Conservation (phyloP, 2,888 invertebrate genomes). For the Copidosoma aretas region DNA sequence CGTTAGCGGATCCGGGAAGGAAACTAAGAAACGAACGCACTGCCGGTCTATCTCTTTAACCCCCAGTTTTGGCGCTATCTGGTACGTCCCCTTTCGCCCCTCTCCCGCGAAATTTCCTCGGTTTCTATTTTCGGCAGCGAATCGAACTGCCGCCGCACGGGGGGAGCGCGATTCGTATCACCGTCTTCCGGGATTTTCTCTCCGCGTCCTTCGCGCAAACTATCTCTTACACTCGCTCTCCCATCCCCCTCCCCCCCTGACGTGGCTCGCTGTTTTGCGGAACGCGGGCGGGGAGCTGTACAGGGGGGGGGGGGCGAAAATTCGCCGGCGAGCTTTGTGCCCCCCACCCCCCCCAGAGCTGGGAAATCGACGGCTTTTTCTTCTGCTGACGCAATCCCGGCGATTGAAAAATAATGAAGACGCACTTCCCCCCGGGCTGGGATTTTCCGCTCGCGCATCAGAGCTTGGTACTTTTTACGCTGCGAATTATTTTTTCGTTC, state of each 20-base stretch:
- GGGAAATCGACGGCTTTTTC: not conserved
- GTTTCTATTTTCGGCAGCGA: constrained; percentile 38
- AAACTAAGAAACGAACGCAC: constrained; percentile 29
- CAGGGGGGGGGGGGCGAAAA: not conserved
- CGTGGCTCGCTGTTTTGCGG: not conserved
- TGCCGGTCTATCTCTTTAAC: constrained; percentile 49
- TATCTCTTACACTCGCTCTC: constrained; percentile 3
- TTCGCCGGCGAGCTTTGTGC: not conserved
- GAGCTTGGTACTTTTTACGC: too few species aligned
- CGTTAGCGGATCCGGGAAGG: constrained; percentile 7
- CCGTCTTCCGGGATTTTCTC: constrained; percentile 34
- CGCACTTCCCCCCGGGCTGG: too few species aligned
- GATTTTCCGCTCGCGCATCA: too few species aligned
- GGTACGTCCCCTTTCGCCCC: not conserved
- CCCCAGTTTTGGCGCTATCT: constrained; percentile 45
- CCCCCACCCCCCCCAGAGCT: not conserved
- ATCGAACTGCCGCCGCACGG: constrained; percentile 27
- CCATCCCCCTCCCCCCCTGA: not conserved
- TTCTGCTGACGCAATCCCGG: not conserved
- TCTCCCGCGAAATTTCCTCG: constrained; percentile 27
- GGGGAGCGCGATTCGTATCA: constrained; percentile 35
- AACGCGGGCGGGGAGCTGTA: not conserved
- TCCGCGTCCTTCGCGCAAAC: constrained; percentile 24
- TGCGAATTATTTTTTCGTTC: too few species aligned
- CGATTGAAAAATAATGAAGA: not conserved